Percentiles rank a stretch among this genome's conserved stretches.
Conservation (phyloP, 2,797 vertebrate genomes). For the Ambastaia sidthimunki region DNA sequence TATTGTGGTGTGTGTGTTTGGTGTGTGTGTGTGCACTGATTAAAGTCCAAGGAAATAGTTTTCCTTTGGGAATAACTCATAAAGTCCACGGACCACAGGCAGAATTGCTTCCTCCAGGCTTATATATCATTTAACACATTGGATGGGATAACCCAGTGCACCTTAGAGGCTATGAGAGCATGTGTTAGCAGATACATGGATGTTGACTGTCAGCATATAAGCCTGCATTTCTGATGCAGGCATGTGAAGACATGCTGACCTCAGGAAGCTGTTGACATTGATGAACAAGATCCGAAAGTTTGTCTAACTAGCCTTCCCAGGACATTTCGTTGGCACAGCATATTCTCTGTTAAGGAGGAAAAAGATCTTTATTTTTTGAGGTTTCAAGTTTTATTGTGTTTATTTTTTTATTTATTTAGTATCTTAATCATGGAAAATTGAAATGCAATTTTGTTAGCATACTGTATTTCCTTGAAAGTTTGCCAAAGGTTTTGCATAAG, state of each 20-base stretch:
- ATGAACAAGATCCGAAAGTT: conserved; percentile 11
- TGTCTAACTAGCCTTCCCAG: not conserved
- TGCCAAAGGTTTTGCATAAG: not conserved
- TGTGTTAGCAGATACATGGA: not conserved
- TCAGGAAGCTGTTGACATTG: conserved; percentile 2
- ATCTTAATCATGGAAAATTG: no score
- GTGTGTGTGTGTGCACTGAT: not conserved
- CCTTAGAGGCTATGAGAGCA: not conserved
- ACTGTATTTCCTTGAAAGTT: not conserved
- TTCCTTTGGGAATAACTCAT: conserved; percentile 31
- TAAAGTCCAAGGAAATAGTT: conserved; percentile 24
- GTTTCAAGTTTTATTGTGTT: no score
- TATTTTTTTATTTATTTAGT: no score
- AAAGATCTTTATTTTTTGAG: no score
- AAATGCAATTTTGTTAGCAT: not conserved
- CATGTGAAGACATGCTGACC: conserved; percentile 7
- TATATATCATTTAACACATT: conserved; percentile 11
- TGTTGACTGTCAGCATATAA: conserved; percentile 25
- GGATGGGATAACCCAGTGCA: conserved; percentile 10
- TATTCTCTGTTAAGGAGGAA: not conserved
- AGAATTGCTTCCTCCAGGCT: conserved; percentile 30
- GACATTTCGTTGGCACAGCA: not conserved
- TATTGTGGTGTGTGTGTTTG: not conserved
- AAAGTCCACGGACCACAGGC: conserved; percentile 11
- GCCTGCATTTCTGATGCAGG: not conserved